Conservation (phyloP, 2,797 vertebrate species). For the Borostomias antarcticus region DNA sequence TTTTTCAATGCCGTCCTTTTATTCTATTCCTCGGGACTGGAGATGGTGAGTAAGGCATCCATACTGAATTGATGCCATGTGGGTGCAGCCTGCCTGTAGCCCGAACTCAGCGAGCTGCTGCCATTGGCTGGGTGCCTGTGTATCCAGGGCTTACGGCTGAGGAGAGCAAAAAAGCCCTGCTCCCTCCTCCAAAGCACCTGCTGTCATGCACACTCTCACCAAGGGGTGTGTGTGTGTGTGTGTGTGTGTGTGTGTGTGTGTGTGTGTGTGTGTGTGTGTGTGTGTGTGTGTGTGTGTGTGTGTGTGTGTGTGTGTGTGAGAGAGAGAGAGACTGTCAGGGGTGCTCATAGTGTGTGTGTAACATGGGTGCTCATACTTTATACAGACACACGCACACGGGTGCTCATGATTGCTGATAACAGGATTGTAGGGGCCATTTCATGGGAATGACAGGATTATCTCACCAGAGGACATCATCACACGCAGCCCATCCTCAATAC, state of each 20-base stretch:
- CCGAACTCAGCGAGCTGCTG: constrained; percentile 1
- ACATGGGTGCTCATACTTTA: not conserved
- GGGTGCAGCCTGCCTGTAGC: not conserved
- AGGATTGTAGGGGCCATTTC: too few relatives aligned
- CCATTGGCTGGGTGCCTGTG: not conserved
- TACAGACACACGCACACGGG: not conserved
- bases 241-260: constrained; percentile 31
- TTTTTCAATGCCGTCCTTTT: too few relatives aligned
- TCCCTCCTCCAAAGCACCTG: not conserved
- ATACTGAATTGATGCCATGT: not conserved
- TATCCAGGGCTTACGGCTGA: not conserved
- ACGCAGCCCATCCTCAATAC: too few relatives aligned
- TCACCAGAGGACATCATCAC: too few relatives aligned
- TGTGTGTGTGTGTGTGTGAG: not conserved
- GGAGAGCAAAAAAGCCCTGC: not conserved
- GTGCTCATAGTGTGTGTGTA: too few relatives aligned
- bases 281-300: not conserved
- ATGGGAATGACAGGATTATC: too few relatives aligned
- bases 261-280: not conserved
- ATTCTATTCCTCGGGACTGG: too few relatives aligned
- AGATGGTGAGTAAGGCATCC: too few relatives aligned
- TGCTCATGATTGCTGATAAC: not conserved
- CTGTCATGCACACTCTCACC: not conserved
- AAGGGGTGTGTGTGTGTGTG: not conserved
- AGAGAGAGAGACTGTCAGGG: not conserved